Evolutionary conservation across 2,797 vertebrate genomes (phyloP).

Genomic region (Spondyliosoma cantharus): DNA sequence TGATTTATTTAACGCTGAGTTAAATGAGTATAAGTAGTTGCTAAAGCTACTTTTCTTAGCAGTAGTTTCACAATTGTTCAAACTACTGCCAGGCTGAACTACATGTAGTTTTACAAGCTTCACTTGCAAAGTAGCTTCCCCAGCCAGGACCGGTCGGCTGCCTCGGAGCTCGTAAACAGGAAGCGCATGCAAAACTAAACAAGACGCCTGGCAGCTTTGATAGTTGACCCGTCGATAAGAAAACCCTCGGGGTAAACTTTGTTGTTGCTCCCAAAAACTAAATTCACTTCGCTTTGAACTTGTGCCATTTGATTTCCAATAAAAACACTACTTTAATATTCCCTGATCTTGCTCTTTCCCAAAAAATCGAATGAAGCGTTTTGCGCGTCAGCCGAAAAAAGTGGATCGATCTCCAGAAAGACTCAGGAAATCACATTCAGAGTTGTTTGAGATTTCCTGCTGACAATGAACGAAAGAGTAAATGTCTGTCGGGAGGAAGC

Average conservation of each 20-base stretch:
- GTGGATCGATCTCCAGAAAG: not conserved
- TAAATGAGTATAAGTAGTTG: no score
- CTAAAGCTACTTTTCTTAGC: no score
- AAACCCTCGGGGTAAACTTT: not conserved
- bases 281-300: not conserved
- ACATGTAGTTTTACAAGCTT: no score
- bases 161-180: not conserved
- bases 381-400: not conserved
- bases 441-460: conserved; percentile 4
- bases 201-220: not conserved
- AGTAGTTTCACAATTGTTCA: no score
- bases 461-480: conserved; percentile 1
- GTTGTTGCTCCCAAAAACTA: not conserved
- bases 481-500: conserved; percentile 15
- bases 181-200: not conserved
- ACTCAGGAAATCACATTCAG: not conserved
- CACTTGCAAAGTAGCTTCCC: no score
- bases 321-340: not conserved
- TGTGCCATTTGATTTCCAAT: not conserved
- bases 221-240: not conserved
- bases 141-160: no score
- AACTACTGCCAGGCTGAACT: no score
- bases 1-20: no score
- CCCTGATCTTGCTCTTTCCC: not conserved
- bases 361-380: not conserved